Evolutionary conservation across 2,888 invertebrate genomes (phyloP).

Genomic region (Camptogramma bilineatum): DNA sequence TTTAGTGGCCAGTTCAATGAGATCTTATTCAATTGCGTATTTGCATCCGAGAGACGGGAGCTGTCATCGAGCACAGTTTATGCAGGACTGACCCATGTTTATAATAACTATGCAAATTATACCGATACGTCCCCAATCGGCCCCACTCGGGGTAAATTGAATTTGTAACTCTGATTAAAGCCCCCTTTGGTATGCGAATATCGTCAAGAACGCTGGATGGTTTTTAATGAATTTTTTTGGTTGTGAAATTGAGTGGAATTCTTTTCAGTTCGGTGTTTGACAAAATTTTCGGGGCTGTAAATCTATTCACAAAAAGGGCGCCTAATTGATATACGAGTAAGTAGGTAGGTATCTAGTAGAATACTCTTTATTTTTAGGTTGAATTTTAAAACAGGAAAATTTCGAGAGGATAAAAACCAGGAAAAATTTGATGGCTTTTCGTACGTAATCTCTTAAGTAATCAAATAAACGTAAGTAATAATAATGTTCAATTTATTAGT

Average conservation of each 20-base stretch:
- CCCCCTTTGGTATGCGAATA: constrained; percentile 73
- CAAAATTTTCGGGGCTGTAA: constrained; percentile 12
- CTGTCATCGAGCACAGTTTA: constrained; percentile 76
- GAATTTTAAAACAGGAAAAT: neutral
- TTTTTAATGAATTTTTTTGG: constrained; percentile 58
- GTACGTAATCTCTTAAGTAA: constrained; percentile 8
- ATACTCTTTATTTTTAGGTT: neutral
- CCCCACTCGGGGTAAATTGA: constrained; percentile 74
- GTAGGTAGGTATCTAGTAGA: neutral
- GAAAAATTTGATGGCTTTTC: neutral
- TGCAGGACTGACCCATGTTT: constrained; percentile 82
- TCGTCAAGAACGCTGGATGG: constrained; percentile 46
- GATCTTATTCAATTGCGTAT: constrained; percentile 56
- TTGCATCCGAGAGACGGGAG: constrained; percentile 74
- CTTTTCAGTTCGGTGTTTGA: constrained; percentile 27
- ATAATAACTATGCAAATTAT: constrained; percentile 85
- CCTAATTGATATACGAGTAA: neutral
- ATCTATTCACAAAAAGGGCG: constrained; percentile 1
- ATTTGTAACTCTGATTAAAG: constrained; percentile 83
- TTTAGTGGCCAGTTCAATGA: constrained; percentile 46
- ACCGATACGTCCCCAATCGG: constrained; percentile 78
- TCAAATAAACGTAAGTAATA: constrained; percentile 40
- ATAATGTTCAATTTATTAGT: constrained; percentile 56
- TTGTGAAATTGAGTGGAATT: constrained; percentile 34
- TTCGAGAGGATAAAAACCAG: neutral